Conservation (phyloP, 2,113 vertebrate genomes). For the Montifringilla adamsi region DNA sequence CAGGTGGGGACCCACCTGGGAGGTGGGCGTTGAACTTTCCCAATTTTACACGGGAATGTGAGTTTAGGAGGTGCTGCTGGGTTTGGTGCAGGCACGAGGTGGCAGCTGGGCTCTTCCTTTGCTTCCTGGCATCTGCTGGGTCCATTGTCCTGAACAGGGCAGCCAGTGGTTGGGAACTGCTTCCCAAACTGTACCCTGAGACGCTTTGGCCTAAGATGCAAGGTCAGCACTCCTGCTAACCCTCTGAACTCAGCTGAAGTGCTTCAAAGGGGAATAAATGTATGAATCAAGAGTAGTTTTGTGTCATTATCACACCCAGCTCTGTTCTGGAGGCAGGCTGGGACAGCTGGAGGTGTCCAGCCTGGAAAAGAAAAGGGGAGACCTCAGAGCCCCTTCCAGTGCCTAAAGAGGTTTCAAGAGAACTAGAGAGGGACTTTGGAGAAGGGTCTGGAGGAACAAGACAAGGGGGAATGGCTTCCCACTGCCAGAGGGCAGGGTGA, state of each 20-base stretch:
- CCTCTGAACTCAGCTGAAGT: not conserved
- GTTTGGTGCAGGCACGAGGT: not conserved
- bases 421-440: not conserved
- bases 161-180: not conserved
- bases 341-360: not conserved
- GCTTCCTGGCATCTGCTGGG: fast-evolving
- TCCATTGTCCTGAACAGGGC: not conserved
- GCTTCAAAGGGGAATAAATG: not conserved
- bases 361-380: not conserved
- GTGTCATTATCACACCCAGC: not conserved
- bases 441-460: not conserved
- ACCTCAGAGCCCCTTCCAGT: not conserved
- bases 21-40: fast-evolving
- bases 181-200: not conserved
- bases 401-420: not conserved
- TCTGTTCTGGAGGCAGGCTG: not conserved
- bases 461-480: not conserved
- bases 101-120: not conserved
- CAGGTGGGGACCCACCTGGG: not conserved
- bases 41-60: fast-evolving
- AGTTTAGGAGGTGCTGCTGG: not conserved
- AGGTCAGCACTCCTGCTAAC: not conserved
- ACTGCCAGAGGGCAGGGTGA: not conserved
- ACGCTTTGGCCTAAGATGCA: not conserved
- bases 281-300: not conserved